These are phyloP conservation scores for Anguilla megastoma DNA, from an alignment of 2,797 vertebrate species.

Conservation along the genomic window DNA sequence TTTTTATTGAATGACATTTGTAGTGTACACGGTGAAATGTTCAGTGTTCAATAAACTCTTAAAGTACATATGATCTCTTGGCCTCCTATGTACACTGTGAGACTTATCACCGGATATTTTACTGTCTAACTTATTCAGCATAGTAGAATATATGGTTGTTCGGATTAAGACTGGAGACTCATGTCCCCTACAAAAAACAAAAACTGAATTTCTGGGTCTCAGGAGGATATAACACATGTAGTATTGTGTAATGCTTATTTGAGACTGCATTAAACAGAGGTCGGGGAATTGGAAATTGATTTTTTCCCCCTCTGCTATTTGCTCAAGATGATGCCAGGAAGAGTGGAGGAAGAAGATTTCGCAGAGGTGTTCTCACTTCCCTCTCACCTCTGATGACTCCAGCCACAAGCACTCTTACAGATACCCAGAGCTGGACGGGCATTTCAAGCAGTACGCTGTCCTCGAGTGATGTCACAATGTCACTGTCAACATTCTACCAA, in stretches of 20 bases:
- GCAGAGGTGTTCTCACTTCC: background rate
- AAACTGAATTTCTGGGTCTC: too few relatives aligned
- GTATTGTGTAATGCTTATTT: background rate
- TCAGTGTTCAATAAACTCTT: too few relatives aligned
- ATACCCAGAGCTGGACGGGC: background rate
- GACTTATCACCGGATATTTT: too few relatives aligned
- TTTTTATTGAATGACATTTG: too few relatives aligned
- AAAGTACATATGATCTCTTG: too few relatives aligned
- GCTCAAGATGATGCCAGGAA: background rate
- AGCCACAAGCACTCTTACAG: background rate
- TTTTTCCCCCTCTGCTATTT: background rate
- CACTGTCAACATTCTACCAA: background rate
- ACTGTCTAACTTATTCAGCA: too few relatives aligned
- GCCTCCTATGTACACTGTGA: too few relatives aligned
- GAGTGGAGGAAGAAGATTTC: background rate
- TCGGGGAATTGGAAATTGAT: background rate
- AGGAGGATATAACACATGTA: background rate
- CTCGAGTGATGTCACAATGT: background rate
- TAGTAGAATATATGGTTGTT: too few relatives aligned
- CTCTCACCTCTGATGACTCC: background rate
- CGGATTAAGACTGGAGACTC: too few relatives aligned
- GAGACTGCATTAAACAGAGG: background rate
- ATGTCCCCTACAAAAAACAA: too few relatives aligned
- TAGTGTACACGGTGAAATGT: too few relatives aligned
- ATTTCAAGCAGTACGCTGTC: background rate